A percentile compares a stretch with the other conserved stretches of the same genome.
Conservation (phyloP, 2,888 invertebrate genomes). For the Leptinotarsa haldemani region DNA sequence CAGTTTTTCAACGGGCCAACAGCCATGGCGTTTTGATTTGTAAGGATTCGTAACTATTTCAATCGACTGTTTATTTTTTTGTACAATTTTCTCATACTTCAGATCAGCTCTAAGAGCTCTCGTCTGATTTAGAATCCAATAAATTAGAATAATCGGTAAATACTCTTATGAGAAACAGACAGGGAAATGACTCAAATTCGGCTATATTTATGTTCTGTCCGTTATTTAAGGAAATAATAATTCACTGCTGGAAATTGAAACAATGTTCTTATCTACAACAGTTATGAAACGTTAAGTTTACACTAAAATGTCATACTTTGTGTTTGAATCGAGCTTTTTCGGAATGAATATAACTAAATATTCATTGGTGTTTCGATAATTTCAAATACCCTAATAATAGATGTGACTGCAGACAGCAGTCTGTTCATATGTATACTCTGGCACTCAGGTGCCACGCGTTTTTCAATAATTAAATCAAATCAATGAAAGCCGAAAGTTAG, state of each 20-base stretch:
- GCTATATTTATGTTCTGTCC: background rate
- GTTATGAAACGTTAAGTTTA: background rate
- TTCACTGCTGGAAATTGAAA: background rate
- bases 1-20: background rate
- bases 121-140: constrained; percentile 37
- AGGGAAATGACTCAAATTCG: constrained; percentile 29
- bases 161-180: constrained; percentile 35
- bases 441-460: too few relatives aligned
- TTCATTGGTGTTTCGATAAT: too few relatives aligned
- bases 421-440: too few relatives aligned
- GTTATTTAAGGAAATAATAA: constrained; percentile 6
- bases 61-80: constrained; percentile 32
- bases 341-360: background rate
- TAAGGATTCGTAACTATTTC: constrained; percentile 24
- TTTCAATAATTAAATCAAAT: too few relatives aligned
- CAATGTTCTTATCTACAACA: constrained; percentile 6
- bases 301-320: background rate
- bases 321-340: background rate
- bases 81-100: constrained; percentile 36
- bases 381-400: too few relatives aligned
- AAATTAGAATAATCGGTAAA: constrained; percentile 38
- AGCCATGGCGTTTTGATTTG: background rate
- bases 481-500: too few relatives aligned
- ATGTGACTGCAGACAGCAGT: too few relatives aligned
- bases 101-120: constrained; percentile 34